Conservation (phyloP, 1,140 invertebrate genomes). For the Saccostrea echinata region DNA sequence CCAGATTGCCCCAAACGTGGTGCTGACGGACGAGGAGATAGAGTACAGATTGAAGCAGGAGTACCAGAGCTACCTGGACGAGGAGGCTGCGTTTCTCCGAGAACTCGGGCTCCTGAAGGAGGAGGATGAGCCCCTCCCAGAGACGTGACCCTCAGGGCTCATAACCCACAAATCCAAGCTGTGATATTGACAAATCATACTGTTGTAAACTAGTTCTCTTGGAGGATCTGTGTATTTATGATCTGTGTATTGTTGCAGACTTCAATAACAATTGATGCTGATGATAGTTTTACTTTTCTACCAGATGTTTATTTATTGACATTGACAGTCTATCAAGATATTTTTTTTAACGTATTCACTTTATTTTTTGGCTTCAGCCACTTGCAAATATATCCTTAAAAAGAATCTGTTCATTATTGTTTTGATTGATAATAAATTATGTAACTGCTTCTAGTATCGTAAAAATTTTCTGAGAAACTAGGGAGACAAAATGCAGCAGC, state of each 20-base stretch:
- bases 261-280: background rate
- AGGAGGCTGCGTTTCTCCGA: slow-evolving; percentile 73
- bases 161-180: background rate
- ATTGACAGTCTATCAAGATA: background rate
- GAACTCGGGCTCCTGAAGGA: slow-evolving; percentile 73
- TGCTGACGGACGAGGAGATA: slow-evolving; percentile 76
- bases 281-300: background rate
- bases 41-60: slow-evolving; percentile 73
- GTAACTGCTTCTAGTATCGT: too few species aligned
- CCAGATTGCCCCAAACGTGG: slow-evolving; percentile 75
- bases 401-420: too few species aligned
- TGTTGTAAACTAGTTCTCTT: background rate
- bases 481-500: too few species aligned
- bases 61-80: slow-evolving; percentile 73
- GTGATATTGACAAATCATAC: background rate
- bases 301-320: background rate
- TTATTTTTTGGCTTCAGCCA: background rate
- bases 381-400: too few species aligned
- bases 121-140: slow-evolving; percentile 69
- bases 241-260: background rate
- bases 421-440: too few species aligned
- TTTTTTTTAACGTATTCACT: background rate
- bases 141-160: slow-evolving; percentile 44
- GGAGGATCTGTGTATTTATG: slow-evolving; percentile 3
- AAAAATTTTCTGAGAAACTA: too few species aligned